Percentiles rank a stretch among this genome's conserved stretches.
Evolutionary conservation across 2,888 invertebrate genomes (phyloP).

Genomic region (Leptura quadrifasciata): DNA sequence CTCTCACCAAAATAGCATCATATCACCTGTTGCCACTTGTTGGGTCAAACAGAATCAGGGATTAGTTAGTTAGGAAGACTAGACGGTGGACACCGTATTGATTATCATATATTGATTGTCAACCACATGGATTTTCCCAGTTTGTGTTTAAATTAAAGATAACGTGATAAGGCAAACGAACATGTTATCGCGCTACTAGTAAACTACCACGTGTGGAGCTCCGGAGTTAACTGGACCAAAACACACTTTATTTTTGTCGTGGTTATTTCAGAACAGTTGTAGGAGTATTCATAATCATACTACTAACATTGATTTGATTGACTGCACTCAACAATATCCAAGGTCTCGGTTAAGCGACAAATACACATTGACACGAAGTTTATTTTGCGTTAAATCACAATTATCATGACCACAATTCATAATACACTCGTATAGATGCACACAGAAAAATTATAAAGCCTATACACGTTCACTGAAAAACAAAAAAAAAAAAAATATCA

Average conservation of each 20-base stretch:
- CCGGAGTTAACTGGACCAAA: conserved; percentile 44
- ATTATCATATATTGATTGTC: conserved; percentile 66
- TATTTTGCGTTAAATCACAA: conserved; percentile 32
- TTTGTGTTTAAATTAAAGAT: conserved; percentile 50
- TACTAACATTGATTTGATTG: conserved; percentile 61
- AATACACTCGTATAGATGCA: conserved; percentile 3
- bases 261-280: conserved; percentile 56
- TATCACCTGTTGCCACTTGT: conserved; percentile 50
- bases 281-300: conserved; percentile 52
- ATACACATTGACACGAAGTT: not conserved
- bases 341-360: conserved; percentile 58
- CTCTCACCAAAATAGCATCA: conserved; percentile 61
- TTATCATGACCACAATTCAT: conserved; percentile 1
- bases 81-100: conserved; percentile 52
- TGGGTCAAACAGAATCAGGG: conserved; percentile 25
- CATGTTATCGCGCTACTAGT: conserved; percentile 46
- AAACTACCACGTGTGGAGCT: conserved; percentile 51
- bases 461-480: conserved; percentile 40
- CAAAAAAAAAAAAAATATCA: conserved; percentile 47
- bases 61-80: conserved; percentile 32
- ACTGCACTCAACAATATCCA: conserved; percentile 57
- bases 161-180: conserved; percentile 45
- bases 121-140: conserved; percentile 60
- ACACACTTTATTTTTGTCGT: conserved; percentile 51
- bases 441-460: conserved; percentile 3